Percentiles rank a stretch among this genome's conserved stretches.
Conservation (phyloP, 1,140 invertebrate genomes). For the Wasmannia auropunctata region DNA sequence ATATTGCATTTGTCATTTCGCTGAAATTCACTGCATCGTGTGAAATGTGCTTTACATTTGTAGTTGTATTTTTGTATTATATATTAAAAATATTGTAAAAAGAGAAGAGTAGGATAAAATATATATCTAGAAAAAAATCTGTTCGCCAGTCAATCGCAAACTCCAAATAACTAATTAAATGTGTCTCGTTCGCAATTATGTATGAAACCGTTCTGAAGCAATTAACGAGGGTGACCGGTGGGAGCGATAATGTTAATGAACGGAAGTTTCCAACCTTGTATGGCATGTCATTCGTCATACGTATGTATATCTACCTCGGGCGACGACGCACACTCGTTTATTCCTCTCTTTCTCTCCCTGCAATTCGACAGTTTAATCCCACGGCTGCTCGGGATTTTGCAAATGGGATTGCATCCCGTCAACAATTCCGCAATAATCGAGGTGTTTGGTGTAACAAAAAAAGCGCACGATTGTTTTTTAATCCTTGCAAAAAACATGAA, state of each 20-base stretch:
- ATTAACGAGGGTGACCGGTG: neutral
- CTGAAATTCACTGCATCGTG: neutral
- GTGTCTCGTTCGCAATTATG: neutral
- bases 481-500: neutral
- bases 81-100: neutral
- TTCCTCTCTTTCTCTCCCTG: neutral
- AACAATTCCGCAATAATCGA: neutral
- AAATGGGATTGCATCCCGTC: too few species aligned
- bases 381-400: neutral
- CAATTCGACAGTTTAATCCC: neutral
- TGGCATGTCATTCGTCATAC: neutral
- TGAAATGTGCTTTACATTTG: neutral
- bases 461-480: neutral
- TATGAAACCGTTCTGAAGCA: neutral
- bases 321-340: neutral
- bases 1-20: neutral
- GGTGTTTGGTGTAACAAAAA: neutral
- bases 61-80: neutral
- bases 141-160: neutral
- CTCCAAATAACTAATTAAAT: neutral
- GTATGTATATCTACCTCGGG: neutral
- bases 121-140: neutral
- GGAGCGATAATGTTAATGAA: slow-evolving; percentile 31
- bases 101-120: too few species aligned
- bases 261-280: slow-evolving; percentile 24